These are phyloP conservation scores for Tokudaia tokunoshimensis DNA, from an alignment of 2,797 vertebrate genomes.

Conservation along the genomic window DNA sequence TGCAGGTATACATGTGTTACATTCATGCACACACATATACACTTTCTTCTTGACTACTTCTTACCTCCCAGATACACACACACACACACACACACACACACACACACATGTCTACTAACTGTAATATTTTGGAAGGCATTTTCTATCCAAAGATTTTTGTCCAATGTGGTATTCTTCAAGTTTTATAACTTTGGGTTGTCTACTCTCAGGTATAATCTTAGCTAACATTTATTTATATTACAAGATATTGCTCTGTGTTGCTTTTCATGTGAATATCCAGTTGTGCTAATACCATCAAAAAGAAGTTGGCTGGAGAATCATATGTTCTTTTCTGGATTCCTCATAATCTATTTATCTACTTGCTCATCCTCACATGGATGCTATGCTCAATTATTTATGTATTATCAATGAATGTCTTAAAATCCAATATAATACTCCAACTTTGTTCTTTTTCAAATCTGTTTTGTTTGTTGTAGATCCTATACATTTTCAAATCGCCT, in stretches of 20 bases:
- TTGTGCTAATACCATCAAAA: not conserved
- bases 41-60: not conserved
- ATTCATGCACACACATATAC: not conserved
- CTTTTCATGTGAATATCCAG: not conserved
- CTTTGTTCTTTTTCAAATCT: slow-evolving; percentile 9
- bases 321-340: not conserved
- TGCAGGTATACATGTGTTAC: not conserved
- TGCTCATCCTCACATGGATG: not conserved
- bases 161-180: not conserved
- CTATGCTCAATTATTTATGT: not conserved
- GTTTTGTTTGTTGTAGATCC: not conserved
- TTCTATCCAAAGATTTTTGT: slow-evolving; percentile 20
- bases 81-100: not conserved
- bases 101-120: not conserved
- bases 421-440: not conserved
- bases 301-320: not conserved
- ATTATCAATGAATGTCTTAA: slow-evolving; percentile 10
- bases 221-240: not conserved
- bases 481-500: not conserved
- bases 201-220: not conserved
- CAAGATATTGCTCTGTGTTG: not conserved
- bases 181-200: not conserved
- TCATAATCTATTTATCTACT: not conserved
- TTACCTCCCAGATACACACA: not conserved
- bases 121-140: not conserved